Evolutionary conservation across 2,797 vertebrate genomes (phyloP), one percentile per base, ranked within the genome.

Genomic region (Ara ararauna): DNA sequence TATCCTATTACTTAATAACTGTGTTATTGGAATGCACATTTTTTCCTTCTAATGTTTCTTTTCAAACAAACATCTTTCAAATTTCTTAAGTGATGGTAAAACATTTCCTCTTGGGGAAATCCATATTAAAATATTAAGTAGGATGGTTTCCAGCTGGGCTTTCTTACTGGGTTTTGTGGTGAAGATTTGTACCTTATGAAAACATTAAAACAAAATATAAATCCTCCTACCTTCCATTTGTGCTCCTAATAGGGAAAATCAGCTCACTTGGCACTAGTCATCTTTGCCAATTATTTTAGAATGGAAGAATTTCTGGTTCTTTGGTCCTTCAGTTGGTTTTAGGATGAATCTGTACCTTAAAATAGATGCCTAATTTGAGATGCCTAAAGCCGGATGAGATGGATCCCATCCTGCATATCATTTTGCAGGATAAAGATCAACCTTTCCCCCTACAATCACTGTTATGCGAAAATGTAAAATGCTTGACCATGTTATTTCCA

Each of bases 91-190:
- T 19, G 3, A 38, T 0, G 0, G 32, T 83, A 65, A 92, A 96
- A 72, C 56, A 74, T 80, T 87, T 96, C 72, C 84, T 94, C 86
- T 90, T 85, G 78, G 87, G 77, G 32, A 94, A 90, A 93, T 92
- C 58, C 68, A 47, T 87, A 87, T 93, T 91, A 94, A 95, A 96
- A 95, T 96, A 90, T 93, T 92, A 97, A 93, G 42, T 10, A 29
- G 82, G 73, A 92, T 87, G 72, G n/a, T 84, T 96, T 94, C 92
- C 91, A 97, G 92, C 87, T 94, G 94, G 87, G 70, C 27, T 94
- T 62, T 80, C 44, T 89, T 91, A 94, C 80, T 91, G 85, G 79
- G 75, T 89, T 90, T 92, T 80, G 42, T 87, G 66, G 92, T 62
- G 85, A 93, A 94, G 75, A 96, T 91, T 87, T 94, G 78, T 92